Evolutionary conservation across 2,888 invertebrate species (phyloP).

Genomic region (Tiliacea citrago): DNA sequence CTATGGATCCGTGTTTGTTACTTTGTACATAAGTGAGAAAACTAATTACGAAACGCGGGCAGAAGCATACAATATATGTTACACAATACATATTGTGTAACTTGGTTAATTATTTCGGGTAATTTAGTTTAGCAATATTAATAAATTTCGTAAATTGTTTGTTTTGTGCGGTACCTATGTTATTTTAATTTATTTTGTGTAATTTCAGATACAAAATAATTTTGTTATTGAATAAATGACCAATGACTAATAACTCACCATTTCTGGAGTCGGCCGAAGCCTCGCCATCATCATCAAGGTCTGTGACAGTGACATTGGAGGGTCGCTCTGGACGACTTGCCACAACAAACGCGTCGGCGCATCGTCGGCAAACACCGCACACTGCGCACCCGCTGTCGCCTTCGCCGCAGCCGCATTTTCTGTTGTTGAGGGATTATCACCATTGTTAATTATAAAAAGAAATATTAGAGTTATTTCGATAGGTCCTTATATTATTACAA

Average conservation of each 20-base stretch:
- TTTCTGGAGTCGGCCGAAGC: slow-evolving; percentile 59
- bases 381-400: slow-evolving; percentile 98
- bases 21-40: no score
- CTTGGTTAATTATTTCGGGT: no score
- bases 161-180: neutral
- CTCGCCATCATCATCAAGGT: slow-evolving; percentile 73
- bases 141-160: no score
- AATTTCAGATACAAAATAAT: neutral
- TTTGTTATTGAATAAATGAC: neutral
- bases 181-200: neutral
- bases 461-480: neutral
- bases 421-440: slow-evolving; percentile 75
- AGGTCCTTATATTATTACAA: no score
- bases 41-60: no score
- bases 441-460: neutral
- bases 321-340: slow-evolving; percentile 60
- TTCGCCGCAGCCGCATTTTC: slow-evolving; percentile 98
- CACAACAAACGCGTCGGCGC: slow-evolving; percentile 90
- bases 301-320: slow-evolving; percentile 58
- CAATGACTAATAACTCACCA: slow-evolving; percentile 3
- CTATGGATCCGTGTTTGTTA: no score
- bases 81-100: no score
- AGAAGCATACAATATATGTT: no score
- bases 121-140: no score
- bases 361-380: slow-evolving; percentile 97